A percentile compares a stretch with the other conserved stretches of the same genome.
phyloP scores from a whole-genome alignment of 2,888 invertebrate genomes.

The Rhodophaea formosa region DNA sequence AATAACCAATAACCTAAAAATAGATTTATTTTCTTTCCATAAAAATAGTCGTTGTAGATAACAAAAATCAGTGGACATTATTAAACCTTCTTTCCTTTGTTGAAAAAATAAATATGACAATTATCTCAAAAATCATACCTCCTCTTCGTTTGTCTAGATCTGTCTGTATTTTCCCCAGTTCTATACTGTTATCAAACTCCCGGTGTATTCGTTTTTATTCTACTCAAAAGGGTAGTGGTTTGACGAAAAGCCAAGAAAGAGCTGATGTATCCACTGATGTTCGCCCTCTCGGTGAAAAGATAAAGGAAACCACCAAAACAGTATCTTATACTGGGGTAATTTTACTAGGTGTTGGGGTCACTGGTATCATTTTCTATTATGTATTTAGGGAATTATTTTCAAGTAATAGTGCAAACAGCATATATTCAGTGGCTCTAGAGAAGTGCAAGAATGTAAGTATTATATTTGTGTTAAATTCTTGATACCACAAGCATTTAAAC shows the following conservation, averaged over 20 bases:
- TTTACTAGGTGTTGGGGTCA: conserved; percentile 89
- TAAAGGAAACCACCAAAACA: conserved; percentile 95
- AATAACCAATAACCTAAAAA: conserved; percentile 7
- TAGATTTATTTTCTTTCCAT: background rate
- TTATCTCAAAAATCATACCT: conserved; percentile 65
- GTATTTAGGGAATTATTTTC: conserved; percentile 94
- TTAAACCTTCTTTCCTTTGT: background rate
- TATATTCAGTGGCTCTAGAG: conserved; percentile 90
- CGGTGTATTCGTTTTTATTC: conserved; percentile 49
- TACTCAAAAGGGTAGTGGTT: conserved; percentile 50
- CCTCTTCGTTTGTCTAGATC: conserved; percentile 47
- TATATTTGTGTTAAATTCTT: background rate
- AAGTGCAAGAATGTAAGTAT: conserved; percentile 84
- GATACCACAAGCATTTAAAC: too few relatives aligned
- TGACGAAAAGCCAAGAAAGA: conserved; percentile 62
- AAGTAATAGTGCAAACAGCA: conserved; percentile 90
- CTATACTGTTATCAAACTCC: conserved; percentile 42
- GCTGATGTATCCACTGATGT: conserved; percentile 80
- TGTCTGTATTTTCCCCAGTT: conserved; percentile 40
- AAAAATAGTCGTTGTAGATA: background rate
- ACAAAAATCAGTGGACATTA: background rate
- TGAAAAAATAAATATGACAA: conserved; percentile 49
- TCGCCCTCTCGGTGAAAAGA: conserved; percentile 86
- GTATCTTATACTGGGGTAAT: conserved; percentile 92
- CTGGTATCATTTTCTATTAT: conserved; percentile 90